These are phyloP conservation scores for Diabrotica virgifera DNA, from an alignment of 1,140 invertebrate genomes.

Conservation along the genomic window DNA sequence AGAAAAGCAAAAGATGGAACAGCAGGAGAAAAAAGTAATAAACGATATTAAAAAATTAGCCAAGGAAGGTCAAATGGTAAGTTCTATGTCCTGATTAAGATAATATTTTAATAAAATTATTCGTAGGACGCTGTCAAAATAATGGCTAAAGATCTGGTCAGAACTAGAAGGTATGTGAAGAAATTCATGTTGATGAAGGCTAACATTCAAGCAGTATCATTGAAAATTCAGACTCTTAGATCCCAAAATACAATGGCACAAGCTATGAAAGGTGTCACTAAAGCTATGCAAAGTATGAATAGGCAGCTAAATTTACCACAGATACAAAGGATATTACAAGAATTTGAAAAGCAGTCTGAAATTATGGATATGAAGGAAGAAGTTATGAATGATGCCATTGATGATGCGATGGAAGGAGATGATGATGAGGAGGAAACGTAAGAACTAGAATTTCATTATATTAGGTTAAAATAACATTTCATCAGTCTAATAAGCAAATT, in stretches of 20 bases:
- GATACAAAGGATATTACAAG: slow-evolving; percentile 98
- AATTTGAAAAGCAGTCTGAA: slow-evolving; percentile 99
- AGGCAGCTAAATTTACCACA: slow-evolving; percentile 96
- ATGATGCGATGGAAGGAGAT: slow-evolving; percentile 98
- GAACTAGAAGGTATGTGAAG: slow-evolving; percentile 92
- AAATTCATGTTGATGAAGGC: slow-evolving; percentile 99
- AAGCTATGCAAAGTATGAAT: slow-evolving; percentile 99
- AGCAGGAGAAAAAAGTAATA: slow-evolving; percentile 98
- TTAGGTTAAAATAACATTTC: too few species aligned
- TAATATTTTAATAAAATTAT: slow-evolving; percentile 13
- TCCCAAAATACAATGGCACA: slow-evolving; percentile 99
- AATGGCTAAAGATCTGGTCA: slow-evolving; percentile 98
- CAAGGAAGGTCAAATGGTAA: slow-evolving; percentile 98
- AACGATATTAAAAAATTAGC: slow-evolving; percentile 98
- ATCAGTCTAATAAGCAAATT: too few species aligned
- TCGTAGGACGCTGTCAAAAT: slow-evolving; percentile 97
- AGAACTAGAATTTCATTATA: neutral
- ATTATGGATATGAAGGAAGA: slow-evolving; percentile 99
- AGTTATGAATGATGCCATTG: slow-evolving; percentile 99
- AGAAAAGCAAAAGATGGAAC: slow-evolving; percentile 94
- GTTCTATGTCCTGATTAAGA: neutral
- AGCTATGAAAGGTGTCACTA: slow-evolving; percentile 99
- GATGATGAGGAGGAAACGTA: slow-evolving; percentile 98
- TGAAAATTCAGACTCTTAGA: slow-evolving; percentile 97
- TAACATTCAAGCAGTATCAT: slow-evolving; percentile 97